Percentiles rank a stretch among this genome's conserved stretches.
Evolutionary conservation across 2,888 invertebrate genomes (phyloP).

Genomic region (Drosophila vallismaia): DNA sequence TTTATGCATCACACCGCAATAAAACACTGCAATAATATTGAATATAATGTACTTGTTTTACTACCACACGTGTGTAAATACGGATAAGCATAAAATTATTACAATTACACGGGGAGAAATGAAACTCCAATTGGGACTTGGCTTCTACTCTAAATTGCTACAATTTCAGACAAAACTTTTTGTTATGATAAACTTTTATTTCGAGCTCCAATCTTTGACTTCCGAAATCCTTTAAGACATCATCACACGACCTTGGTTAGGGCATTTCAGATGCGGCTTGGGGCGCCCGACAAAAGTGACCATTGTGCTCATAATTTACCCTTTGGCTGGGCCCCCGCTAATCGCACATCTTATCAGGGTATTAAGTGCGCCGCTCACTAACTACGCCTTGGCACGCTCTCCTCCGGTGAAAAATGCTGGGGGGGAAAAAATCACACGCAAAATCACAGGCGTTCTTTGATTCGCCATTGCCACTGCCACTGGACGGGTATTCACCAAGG

Average conservation of each 20-base stretch:
- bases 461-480: neutral
- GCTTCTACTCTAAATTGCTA: no score
- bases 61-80: slow-evolving; percentile 23
- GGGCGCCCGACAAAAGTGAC: slow-evolving; percentile 7
- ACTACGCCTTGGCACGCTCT: slow-evolving; percentile 69
- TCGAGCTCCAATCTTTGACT: no score
- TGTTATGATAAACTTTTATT: no score
- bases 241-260: neutral
- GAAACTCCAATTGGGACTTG: no score
- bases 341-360: slow-evolving; percentile 70
- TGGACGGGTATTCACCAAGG: slow-evolving; percentile 74
- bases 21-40: slow-evolving; percentile 25
- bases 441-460: slow-evolving; percentile 62
- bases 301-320: slow-evolving; percentile 51
- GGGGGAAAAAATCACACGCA: slow-evolving; percentile 32
- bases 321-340: slow-evolving; percentile 50
- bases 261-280: slow-evolving; percentile 16
- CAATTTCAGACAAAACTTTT: no score
- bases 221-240: neutral
- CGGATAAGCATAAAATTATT: slow-evolving; percentile 12
- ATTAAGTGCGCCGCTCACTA: slow-evolving; percentile 68
- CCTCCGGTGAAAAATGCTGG: slow-evolving; percentile 27
- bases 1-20: slow-evolving; percentile 6
- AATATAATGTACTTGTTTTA: slow-evolving; percentile 33
- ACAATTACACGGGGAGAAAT: slow-evolving; percentile 7